Percentiles rank a stretch among this genome's conserved stretches.
These are phyloP conservation scores for Colletes latitarsis DNA, from an alignment of 1,140 invertebrate species.

Conservation along the genomic window DNA sequence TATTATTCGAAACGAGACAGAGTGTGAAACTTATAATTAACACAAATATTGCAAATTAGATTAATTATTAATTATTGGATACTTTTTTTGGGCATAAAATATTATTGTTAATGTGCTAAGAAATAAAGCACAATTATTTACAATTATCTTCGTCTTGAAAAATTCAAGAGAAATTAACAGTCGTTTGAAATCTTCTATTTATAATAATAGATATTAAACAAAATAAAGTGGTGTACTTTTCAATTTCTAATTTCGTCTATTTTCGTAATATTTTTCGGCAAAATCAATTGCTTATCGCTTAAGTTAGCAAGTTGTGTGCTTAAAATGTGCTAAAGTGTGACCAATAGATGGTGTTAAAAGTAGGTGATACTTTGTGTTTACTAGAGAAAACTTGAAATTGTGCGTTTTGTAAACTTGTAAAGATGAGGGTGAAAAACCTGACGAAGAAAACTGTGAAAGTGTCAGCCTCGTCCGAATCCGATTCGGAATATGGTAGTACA, in stretches of 20 bases:
- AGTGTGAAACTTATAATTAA: background rate
- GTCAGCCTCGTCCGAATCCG: conserved; percentile 54
- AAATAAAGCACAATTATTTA: background rate
- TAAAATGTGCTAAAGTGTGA: background rate
- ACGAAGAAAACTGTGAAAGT: background rate
- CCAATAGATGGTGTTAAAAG: background rate
- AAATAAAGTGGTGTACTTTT: background rate
- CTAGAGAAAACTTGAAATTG: background rate
- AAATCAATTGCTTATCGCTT: background rate
- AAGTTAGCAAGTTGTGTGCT: background rate
- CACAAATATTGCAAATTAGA: background rate
- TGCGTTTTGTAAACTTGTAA: background rate
- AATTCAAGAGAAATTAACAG: background rate
- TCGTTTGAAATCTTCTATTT: background rate
- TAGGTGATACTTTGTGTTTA: background rate
- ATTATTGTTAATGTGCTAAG: background rate
- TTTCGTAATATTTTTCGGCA: background rate
- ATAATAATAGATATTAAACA: background rate
- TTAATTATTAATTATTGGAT: too few relatives aligned
- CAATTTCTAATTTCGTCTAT: background rate
- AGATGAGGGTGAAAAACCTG: conserved; percentile 31
- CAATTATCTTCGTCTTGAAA: background rate
- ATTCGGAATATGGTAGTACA: conserved; percentile 77
- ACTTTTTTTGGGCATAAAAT: background rate
- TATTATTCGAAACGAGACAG: background rate